These are phyloP conservation scores for Chitala chitala DNA, from an alignment of 2,113 vertebrate species.

Conservation along the genomic window DNA sequence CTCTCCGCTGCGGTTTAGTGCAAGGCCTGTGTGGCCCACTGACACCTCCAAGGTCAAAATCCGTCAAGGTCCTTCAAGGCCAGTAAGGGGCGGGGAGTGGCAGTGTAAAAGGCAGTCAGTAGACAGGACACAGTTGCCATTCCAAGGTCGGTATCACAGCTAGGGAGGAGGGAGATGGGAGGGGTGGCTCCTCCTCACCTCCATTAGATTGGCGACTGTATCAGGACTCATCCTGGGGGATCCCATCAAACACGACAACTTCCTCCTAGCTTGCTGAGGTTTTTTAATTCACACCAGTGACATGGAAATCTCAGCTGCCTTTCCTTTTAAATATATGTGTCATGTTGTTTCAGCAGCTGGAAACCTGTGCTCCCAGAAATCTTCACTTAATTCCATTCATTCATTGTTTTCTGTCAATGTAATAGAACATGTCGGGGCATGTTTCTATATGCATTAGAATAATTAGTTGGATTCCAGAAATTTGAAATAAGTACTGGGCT, in stretches of 20 bases:
- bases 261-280: too few relatives aligned
- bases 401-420: too few relatives aligned
- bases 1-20: too few relatives aligned
- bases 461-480: too few relatives aligned
- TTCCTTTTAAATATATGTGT: background rate
- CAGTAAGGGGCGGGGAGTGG: conserved; percentile 10
- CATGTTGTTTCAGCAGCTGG: background rate
- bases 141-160: conserved; percentile 26
- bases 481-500: too few relatives aligned
- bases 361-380: background rate
- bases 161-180: background rate
- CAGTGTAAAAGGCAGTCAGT: conserved; percentile 20
- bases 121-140: conserved; percentile 3
- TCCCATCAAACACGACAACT: background rate
- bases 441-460: too few relatives aligned
- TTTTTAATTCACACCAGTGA: background rate
- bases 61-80: background rate
- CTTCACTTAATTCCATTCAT: too few relatives aligned
- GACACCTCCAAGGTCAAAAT: conserved; percentile 2
- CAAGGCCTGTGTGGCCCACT: background rate
- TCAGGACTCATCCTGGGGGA: background rate
- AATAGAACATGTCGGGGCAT: too few relatives aligned
- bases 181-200: background rate
- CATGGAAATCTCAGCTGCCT: background rate
- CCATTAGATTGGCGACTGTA: background rate